Percentiles rank a stretch among this genome's conserved stretches.
phyloP scores from a whole-genome alignment of 2,888 invertebrate genomes.

The Spodoptera picta region DNA sequence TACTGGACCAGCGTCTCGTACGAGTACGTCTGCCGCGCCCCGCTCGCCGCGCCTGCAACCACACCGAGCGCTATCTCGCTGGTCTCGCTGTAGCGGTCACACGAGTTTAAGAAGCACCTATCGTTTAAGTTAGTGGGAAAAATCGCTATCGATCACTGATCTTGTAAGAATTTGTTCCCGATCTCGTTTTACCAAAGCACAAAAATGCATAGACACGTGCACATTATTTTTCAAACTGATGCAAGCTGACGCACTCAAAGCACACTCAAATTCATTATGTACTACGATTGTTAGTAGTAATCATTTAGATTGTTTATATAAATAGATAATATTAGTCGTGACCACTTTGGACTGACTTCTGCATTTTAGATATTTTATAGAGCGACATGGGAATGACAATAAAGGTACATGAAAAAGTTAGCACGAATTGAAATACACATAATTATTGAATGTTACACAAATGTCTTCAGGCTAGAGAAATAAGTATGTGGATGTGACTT shows the following conservation, averaged over 20 bases:
- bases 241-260: constrained; percentile 28
- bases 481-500: constrained; percentile 5
- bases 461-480: constrained; percentile 1
- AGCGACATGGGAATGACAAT: constrained; percentile 27
- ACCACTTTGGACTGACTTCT: constrained; percentile 77
- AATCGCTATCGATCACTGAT: too few species aligned
- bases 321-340: constrained; percentile 38
- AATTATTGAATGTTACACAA: neutral
- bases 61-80: constrained; percentile 1
- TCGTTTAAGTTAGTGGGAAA: neutral
- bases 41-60: constrained; percentile 68
- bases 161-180: too few species aligned
- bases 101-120: too few species aligned
- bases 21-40: constrained; percentile 83
- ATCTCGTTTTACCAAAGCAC: constrained; percentile 1
- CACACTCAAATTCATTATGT: constrained; percentile 26
- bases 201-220: constrained; percentile 26
- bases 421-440: constrained; percentile 25
- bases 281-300: constrained; percentile 23
- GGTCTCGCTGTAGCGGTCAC: neutral
- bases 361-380: constrained; percentile 62
- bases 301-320: constrained; percentile 39
- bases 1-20: constrained; percentile 88
- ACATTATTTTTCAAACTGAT: constrained; percentile 16
- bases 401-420: constrained; percentile 17